Conservation (phyloP, 2,888 invertebrate species). For the Tenodera sinensis region DNA sequence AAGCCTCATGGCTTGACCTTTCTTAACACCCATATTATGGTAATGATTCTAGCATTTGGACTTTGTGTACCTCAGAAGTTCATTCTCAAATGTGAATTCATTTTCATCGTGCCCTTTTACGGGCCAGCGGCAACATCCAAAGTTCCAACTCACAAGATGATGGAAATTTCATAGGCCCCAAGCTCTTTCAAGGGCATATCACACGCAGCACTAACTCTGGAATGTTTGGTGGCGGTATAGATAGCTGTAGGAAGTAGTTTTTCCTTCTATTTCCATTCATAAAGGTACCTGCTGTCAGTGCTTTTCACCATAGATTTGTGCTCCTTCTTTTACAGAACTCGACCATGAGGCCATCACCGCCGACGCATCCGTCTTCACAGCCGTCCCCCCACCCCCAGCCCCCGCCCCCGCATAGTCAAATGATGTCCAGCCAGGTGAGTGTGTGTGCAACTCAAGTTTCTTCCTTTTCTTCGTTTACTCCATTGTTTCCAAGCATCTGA, state of each 20-base stretch:
- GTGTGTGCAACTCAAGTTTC: constrained; percentile 36
- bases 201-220: neutral
- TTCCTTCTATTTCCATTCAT: neutral
- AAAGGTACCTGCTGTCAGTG: neutral
- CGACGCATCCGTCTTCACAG: constrained; percentile 74
- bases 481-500: neutral
- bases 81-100: too few species aligned
- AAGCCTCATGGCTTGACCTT: too few species aligned
- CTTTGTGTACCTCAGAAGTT: too few species aligned
- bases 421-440: constrained; percentile 72
- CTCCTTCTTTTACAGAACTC: constrained; percentile 42
- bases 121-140: neutral
- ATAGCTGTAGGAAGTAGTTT: neutral
- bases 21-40: too few species aligned
- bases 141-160: too few species aligned
- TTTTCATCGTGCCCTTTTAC: neutral
- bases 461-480: neutral
- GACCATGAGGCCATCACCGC: constrained; percentile 50
- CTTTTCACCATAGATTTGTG: neutral
- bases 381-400: constrained; percentile 79
- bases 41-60: too few species aligned
- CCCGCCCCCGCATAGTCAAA: constrained; percentile 76
- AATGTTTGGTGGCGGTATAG: neutral
- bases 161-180: too few species aligned
- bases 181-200: neutral